Base-by-base conservation (phyloP, 30 jellyfish, hydroid and myxozoan genomes). In the Nemopilema nomurai region DNA sequence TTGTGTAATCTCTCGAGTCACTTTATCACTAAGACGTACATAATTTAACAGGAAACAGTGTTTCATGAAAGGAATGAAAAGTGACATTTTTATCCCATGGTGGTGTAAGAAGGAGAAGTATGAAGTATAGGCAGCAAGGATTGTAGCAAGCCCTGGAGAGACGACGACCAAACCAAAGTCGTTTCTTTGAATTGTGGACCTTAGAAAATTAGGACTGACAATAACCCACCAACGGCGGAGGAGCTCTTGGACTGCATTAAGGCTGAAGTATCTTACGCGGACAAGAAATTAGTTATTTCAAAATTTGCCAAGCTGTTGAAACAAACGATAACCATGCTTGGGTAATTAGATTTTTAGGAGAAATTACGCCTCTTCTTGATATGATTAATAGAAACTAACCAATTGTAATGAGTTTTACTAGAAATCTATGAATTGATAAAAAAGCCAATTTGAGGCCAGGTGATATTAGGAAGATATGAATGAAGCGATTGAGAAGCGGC, bases 381-480 rank as follows among this genome's bases (percentile, higher is more conserved):
- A 20, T 24, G 50, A 26, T 67, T 67, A n/a, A 67, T n/a, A 67
- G 77, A 67, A 67, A 21, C 22, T 67, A 67, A 67, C 22, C 28
- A 67, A 67, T 67, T 20, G 77, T 67, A 67, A 67, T 67, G 31
- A 32, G 31, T 28, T 67, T 67, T 67, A 6, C 51, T 24, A 67
- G 50, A 28, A 21, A 32, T 67, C 77, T 67, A n/a, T 26, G 51
- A 67, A 26, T 32, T 24, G 77, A 67, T 67, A 67, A 67, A 67
- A 24, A 23, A 49, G 33, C 84, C 69, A 74, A 74, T 74, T 74
- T 74, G 84, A 74, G 84, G 84, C 84, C 84, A 74, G 84, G 84
- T 74, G 84, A 74, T 74, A 74, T 33, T 74, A 28, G 41, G 71
- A 33, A 74, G 84, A 74, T 74, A 74, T 74, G 70, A 74, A 31